phyloP scores from a whole-genome alignment of 2,888 invertebrate species.

The Hesperia comma region DNA sequence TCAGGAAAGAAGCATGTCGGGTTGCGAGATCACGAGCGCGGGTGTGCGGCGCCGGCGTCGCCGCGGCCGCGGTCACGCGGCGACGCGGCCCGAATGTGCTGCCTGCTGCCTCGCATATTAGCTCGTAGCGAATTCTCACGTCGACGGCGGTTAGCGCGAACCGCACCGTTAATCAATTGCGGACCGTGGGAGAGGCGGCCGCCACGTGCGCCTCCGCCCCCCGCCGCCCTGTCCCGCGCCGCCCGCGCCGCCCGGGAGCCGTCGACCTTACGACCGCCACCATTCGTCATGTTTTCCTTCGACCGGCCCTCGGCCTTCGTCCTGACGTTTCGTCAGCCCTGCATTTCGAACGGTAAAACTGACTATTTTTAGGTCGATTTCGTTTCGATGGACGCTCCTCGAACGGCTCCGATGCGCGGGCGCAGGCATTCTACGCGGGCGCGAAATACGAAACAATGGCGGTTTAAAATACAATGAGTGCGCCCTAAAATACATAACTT shows the following conservation, averaged over 20 bases:
- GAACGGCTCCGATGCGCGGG: conserved; percentile 18
- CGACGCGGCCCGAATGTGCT: conserved; percentile 61
- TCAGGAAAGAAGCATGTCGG: conserved; percentile 30
- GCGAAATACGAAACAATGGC: conserved; percentile 80
- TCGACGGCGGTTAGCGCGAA: conserved; percentile 57
- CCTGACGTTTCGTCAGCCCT: conserved; percentile 40
- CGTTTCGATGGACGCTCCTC: conserved; percentile 54
- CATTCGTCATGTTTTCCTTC: conserved; percentile 19
- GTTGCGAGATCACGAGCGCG: conserved; percentile 32
- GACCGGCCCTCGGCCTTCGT: neutral
- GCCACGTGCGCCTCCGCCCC: conserved; percentile 53
- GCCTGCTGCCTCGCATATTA: conserved; percentile 55
- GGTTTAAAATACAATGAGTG: conserved; percentile 82
- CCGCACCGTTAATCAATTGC: conserved; percentile 69
- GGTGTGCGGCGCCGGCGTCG: conserved; percentile 37
- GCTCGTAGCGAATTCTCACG: conserved; percentile 61
- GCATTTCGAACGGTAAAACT: conserved; percentile 39
- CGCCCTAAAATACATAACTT: conserved; percentile 72
- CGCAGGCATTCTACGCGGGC: conserved; percentile 62
- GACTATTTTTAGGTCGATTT: conserved; percentile 54
- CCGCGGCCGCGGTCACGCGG: conserved; percentile 63
- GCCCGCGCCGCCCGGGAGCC: conserved; percentile 27
- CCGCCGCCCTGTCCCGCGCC: conserved; percentile 37
- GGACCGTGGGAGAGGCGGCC: conserved; percentile 62
- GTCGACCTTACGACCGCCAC: conserved; percentile 13